Percentiles rank a stretch among this genome's conserved stretches.
Evolutionary conservation across 2,113 vertebrate genomes (phyloP).

Genomic region (Nycticebus coucang): DNA sequence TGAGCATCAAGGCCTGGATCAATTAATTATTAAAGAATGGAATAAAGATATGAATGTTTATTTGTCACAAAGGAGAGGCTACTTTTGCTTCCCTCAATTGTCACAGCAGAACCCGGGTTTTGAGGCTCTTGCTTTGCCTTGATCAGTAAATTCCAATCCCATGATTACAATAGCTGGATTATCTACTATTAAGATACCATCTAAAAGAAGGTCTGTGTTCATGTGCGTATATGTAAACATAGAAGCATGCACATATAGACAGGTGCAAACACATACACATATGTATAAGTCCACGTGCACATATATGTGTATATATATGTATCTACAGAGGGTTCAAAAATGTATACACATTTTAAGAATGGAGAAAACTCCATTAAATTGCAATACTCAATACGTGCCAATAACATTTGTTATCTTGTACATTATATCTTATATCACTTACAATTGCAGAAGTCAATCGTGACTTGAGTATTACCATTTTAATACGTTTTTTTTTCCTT

Average conservation of each 20-base stretch:
- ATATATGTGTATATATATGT: not conserved
- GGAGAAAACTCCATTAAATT: no score
- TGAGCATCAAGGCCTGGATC: constrained; percentile 25
- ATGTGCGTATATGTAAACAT: not conserved
- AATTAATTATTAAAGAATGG: constrained; percentile 75
- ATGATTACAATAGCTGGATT: not conserved
- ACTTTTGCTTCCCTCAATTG: constrained; percentile 42
- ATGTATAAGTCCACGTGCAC: accelerated
- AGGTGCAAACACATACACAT: not conserved
- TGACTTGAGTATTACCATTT: no score
- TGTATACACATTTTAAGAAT: no score
- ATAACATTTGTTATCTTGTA: no score
- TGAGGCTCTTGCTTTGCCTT: not conserved
- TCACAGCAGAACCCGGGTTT: not conserved
- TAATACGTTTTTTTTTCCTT: no score
- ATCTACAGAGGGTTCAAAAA: no score
- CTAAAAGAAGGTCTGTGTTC: not conserved
- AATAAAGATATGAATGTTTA: constrained; percentile 67
- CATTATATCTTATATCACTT: no score
- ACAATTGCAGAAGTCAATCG: no score
- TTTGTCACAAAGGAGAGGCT: constrained; percentile 44
- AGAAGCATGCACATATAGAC: not conserved
- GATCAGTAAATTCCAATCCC: not conserved
- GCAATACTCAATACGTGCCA: no score
- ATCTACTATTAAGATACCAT: not conserved